Evolutionary conservation across 2,797 vertebrate species (phyloP).

Genomic region (Columba guinea): DNA sequence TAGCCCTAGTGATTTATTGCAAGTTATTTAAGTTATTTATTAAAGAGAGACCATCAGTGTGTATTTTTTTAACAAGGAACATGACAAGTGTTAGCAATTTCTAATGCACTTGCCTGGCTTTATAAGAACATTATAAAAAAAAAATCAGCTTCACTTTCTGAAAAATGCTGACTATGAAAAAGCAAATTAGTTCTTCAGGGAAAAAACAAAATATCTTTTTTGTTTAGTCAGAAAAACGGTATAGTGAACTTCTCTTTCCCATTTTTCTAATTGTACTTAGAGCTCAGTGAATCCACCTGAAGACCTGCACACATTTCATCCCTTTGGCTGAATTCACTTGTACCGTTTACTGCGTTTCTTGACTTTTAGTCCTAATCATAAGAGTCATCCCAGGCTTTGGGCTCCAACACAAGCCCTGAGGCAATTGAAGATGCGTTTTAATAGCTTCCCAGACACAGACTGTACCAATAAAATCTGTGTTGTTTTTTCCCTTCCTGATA

Average conservation of each 20-base stretch:
- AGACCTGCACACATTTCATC: not conserved
- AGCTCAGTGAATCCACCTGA: not conserved
- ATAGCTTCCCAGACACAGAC: not conserved
- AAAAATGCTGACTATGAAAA: not conserved
- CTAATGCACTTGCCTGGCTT: not conserved
- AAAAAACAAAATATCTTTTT: not conserved
- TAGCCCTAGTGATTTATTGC: not conserved
- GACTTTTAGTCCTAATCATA: not conserved
- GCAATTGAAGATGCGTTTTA: not conserved
- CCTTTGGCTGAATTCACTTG: not conserved
- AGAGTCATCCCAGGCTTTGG: not conserved
- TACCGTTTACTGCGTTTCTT: not conserved
- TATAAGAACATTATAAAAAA: not conserved
- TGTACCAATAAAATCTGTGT: not conserved
- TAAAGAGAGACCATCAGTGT: not conserved
- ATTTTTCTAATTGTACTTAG: not conserved
- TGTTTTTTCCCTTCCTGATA: not conserved
- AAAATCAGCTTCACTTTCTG: not conserved
- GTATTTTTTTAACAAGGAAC: not conserved
- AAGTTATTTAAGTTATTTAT: not conserved
- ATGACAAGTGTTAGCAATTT: slow-evolving; percentile 18
- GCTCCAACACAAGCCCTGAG: not conserved
- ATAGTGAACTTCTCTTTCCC: not conserved
- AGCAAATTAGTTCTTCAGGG: not conserved
- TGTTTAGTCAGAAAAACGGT: not conserved